Conservation (phyloP, 2,113 vertebrate species). For the Cygnus buccinator region DNA sequence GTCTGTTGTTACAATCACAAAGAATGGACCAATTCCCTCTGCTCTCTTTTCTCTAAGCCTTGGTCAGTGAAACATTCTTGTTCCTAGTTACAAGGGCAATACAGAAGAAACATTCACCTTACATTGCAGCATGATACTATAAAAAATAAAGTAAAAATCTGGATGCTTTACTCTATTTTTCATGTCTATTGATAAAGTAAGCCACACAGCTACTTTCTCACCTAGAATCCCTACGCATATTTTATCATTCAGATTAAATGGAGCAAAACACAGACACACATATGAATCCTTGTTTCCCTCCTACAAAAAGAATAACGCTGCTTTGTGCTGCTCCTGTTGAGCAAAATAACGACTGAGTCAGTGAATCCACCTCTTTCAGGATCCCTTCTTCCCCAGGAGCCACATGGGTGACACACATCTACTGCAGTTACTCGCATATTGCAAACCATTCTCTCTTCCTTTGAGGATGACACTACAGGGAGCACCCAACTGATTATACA, state of each 20-base stretch:
- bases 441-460: neutral
- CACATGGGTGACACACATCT: fast-evolving
- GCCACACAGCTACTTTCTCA: neutral
- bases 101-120: neutral
- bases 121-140: neutral
- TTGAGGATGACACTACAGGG: neutral
- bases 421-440: neutral
- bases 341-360: neutral
- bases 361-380: neutral
- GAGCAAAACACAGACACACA: neutral
- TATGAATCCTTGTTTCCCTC: neutral
- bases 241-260: neutral
- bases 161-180: neutral
- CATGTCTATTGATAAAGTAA: neutral
- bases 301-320: neutral
- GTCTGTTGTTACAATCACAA: neutral
- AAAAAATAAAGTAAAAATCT: neutral
- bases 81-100: neutral
- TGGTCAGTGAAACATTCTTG: neutral
- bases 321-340: neutral
- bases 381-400: neutral
- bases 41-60: neutral
- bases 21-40: conserved; percentile 1
- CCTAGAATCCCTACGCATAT: neutral
- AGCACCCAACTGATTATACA: neutral